Base-by-base conservation (phyloP, 2,113 vertebrate genomes). In the Raja brachyura region DNA sequence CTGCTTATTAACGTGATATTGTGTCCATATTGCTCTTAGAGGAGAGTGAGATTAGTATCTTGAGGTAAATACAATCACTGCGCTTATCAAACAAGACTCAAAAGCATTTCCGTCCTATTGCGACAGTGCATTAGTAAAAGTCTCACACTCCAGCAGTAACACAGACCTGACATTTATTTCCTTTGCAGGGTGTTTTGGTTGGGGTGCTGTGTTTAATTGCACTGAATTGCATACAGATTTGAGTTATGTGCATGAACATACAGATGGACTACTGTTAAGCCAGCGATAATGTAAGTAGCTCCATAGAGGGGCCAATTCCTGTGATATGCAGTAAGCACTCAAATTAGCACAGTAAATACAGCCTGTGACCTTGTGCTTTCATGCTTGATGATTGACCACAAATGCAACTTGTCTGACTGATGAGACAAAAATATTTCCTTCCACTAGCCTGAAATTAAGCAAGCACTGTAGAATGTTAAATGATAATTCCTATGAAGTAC, bases 81-180 rank as follows among this genome's bases (percentile, higher is more conserved):
- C 14, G 92, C 93, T 95, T 93, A 94, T 93, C 31, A 93, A 94
- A 93, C 81, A 86, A 0, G 81, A 83, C 93, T 56, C 93, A 94
- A 33, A 92, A 79, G 93, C 14, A 66, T 25, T 25, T 93, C 94
- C 88, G 94, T 93, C 25, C 39, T 93, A 14, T 93, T 93, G 93
- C 73, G 93, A 93, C 70, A 86, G 93, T 86, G 93, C 10, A 93
- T 93, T 93, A 93, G 93, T 85, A 94, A 93, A 92, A 93, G 56
- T 94, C 93, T 94, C 93, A 63, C 0, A 93, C 77, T 93, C 54
- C 5, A 93, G 94, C n/a, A 79, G 77, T 66, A 92, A 90, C 10
- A 13, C 93, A 10, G 54, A 56, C 88, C 93, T 33, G 66, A 48
- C 63, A 93, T 77, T 95, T 95, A 93, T 93, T 8, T 88, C 83